Percentiles rank a stretch among this genome's conserved stretches.
These are phyloP conservation scores for Octodonta nipae DNA, from an alignment of 2,888 invertebrate species.

Conservation along the genomic window DNA sequence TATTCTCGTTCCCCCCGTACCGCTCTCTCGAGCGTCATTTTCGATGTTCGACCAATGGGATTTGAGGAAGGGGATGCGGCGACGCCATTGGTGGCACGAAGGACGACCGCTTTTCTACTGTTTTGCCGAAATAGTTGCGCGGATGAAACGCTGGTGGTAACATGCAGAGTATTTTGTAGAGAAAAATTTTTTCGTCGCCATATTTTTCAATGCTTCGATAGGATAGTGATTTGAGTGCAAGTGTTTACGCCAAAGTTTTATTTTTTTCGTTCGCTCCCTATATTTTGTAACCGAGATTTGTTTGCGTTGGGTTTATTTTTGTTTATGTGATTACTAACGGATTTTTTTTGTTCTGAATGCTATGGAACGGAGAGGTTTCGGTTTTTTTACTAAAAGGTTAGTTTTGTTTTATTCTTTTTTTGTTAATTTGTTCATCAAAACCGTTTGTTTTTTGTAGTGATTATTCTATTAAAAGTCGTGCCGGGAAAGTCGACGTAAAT, in stretches of 20 bases:
- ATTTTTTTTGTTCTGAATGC: slow-evolving; percentile 46
- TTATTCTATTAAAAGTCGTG: too few relatives aligned
- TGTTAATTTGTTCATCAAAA: slow-evolving; percentile 22
- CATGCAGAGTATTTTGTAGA: slow-evolving; percentile 10
- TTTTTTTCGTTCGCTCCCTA: slow-evolving; percentile 4
- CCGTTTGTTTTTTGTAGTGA: slow-evolving; percentile 6
- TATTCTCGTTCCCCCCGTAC: not conserved
- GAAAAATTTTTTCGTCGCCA: slow-evolving; percentile 8
- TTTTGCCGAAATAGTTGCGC: slow-evolving; percentile 2
- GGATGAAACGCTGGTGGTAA: slow-evolving; percentile 8
- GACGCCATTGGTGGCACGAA: slow-evolving; percentile 28
- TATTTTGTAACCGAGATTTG: too few relatives aligned
- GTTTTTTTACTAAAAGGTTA: slow-evolving; percentile 72
- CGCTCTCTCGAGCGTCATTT: not conserved
- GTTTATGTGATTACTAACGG: slow-evolving; percentile 12
- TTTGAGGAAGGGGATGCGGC: slow-evolving; percentile 23
- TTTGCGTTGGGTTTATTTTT: slow-evolving; percentile 7
- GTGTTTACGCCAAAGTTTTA: not conserved
- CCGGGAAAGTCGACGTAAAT: too few relatives aligned
- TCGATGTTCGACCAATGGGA: slow-evolving; percentile 25
- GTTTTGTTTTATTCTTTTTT: slow-evolving; percentile 42
- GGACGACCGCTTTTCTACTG: slow-evolving; percentile 26
- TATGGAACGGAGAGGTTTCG: slow-evolving; percentile 69
- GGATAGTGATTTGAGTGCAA: too few relatives aligned
- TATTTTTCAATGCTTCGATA: too few relatives aligned